Conservation (phyloP, 2,888 invertebrate species). For the Gari tellinella region DNA sequence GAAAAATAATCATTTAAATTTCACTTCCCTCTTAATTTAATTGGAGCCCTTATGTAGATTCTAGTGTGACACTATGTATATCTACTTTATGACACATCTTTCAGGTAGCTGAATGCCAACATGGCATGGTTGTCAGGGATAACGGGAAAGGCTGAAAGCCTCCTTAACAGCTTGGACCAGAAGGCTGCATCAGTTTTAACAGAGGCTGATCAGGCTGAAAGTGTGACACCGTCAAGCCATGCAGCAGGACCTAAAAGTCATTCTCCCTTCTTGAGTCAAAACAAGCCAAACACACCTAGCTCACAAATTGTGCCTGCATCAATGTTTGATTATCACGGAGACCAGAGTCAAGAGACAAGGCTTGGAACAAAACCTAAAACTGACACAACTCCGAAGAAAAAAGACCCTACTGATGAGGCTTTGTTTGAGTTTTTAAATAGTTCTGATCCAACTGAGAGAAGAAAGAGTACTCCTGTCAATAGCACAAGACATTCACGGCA, state of each 20-base stretch:
- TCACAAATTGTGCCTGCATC: conserved; percentile 74
- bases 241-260: neutral
- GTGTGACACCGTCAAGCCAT: neutral
- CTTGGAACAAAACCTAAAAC: conserved; percentile 36
- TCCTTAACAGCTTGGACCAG: conserved; percentile 91
- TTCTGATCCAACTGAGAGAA: conserved; percentile 71
- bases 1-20: too few species aligned
- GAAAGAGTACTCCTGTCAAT: conserved; percentile 67
- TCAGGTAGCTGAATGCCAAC: conserved; percentile 9
- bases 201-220: conserved; percentile 30
- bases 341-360: conserved; percentile 25
- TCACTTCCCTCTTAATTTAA: too few species aligned
- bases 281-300: conserved; percentile 39
- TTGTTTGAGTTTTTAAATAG: conserved; percentile 85
- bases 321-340: conserved; percentile 33
- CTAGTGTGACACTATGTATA: too few species aligned
- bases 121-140: conserved; percentile 92
- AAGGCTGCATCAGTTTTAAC: conserved; percentile 88
- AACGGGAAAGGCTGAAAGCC: conserved; percentile 90
- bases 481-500: conserved; percentile 81
- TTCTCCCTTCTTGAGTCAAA: neutral
- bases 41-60: too few species aligned
- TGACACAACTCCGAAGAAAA: conserved; percentile 44
- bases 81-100: too few species aligned
- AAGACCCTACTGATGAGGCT: conserved; percentile 83